Conservation (phyloP, 2,113 vertebrate species). For the Pseudonaja textilis region DNA sequence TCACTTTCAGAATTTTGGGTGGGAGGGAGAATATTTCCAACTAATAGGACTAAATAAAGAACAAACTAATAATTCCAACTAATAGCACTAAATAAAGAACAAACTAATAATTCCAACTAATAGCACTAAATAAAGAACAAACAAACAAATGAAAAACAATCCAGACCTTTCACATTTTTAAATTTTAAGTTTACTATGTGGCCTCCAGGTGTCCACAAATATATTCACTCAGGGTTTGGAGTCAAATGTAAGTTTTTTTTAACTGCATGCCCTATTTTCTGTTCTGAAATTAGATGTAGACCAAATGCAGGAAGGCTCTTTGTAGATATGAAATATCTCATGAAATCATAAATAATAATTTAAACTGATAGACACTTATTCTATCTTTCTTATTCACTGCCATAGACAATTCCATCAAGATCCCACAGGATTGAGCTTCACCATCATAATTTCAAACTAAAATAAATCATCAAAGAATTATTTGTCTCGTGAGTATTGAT, state of each 20-base stretch:
- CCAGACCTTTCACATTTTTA: not conserved
- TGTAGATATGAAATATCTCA: not conserved
- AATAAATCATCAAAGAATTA: not conserved
- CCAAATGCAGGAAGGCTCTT: not conserved
- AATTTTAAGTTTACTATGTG: not conserved
- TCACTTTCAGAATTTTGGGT: too few relatives aligned
- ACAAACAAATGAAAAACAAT: not conserved
- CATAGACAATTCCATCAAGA: not conserved
- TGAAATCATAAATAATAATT: not conserved
- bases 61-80: too few relatives aligned
- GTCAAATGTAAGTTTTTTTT: too few relatives aligned
- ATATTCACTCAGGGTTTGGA: not conserved
- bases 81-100: not conserved
- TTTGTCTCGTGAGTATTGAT: not conserved
- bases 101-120: not conserved
- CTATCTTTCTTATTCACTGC: not conserved
- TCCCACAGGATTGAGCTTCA: not conserved
- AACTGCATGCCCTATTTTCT: not conserved
- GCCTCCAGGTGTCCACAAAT: not conserved
- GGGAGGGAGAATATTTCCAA: too few relatives aligned
- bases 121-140: not conserved
- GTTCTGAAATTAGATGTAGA: not conserved
- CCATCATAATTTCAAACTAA: not conserved
- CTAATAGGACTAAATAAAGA: too few relatives aligned
- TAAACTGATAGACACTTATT: not conserved